Conservation (phyloP, 2,113 vertebrate genomes). For the Zosterops pallidus region DNA sequence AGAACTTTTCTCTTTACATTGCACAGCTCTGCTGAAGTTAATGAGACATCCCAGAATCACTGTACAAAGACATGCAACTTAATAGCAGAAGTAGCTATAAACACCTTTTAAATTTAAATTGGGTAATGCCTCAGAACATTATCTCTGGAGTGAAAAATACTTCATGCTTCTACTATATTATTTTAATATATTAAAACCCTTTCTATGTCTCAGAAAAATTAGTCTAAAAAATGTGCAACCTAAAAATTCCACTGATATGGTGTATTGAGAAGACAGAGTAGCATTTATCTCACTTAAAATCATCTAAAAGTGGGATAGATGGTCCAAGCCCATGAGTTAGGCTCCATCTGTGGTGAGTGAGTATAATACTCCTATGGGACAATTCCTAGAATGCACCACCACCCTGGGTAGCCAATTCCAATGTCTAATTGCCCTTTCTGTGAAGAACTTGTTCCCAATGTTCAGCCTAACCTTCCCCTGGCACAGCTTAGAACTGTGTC, state of each 20-base stretch:
- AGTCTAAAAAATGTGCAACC: background rate
- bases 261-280: background rate
- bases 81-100: slow-evolving; percentile 7
- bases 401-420: background rate
- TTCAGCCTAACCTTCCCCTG: background rate
- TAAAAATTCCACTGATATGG: background rate
- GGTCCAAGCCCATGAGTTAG: background rate
- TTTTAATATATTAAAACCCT: background rate
- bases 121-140: background rate
- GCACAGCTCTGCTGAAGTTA: background rate
- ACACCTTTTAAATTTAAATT: background rate
- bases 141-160: background rate
- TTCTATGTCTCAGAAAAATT: background rate
- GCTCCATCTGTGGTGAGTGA: background rate
- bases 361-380: background rate
- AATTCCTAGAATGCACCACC: background rate
- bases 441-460: background rate
- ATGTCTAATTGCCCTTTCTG: background rate
- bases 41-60: background rate
- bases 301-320: background rate
- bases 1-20: background rate
- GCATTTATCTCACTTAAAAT: background rate
- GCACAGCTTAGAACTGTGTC: no score
- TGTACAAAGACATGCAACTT: background rate
- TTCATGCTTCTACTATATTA: background rate